Evolutionary conservation across 1,140 invertebrate genomes (phyloP), one percentile per base, ranked within the genome.

Genomic region (Drosophila eugracilis): DNA sequence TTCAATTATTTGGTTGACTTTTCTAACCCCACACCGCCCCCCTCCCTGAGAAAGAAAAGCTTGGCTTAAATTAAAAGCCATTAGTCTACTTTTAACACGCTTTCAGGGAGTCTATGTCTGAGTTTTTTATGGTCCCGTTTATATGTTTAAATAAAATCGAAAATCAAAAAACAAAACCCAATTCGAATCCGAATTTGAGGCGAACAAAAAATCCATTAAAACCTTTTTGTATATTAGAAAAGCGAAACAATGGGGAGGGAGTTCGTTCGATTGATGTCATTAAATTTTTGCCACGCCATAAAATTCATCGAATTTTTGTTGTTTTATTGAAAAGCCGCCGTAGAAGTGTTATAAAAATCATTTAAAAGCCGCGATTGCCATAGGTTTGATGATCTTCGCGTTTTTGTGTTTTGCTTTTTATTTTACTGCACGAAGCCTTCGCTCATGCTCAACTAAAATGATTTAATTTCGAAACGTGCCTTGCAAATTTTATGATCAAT

Each of bases 381-480:
- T 66, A 66, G 70, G 49, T 72, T 72, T 72, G 53, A 72, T 49
- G 45, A 48, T 49, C n/a, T n/a, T n/a, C n/a, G n/a, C n/a, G n/a
- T 36, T 44, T 67, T 66, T 65, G 47, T 37, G 30, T 2, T 36
- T 14, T 48, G 37, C 32, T 22, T 7, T 37, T 44, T 67, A 54
- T 28, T 67, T 67, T 44, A 53, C 36, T 41, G 26, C 60, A 67
- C 37, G 63, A 67, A 52, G 28, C 28, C 60, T 34, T 67, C 47
- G 63, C 28, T 49, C 39, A 54, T 70, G 83, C 49, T 71, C 77
- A 90, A 76, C 70, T 84, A 76, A 88, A 90, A 89, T 90, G 86
- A 90, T 90, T 90, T 90, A 90, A 90, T 90, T 90, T 88, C 86
- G 76, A 90, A 90, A 90, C 86, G 86, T 90, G 86, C 79, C 78